Evolutionary conservation across 2,113 vertebrate genomes (phyloP), one percentile per base, ranked within the genome.

Genomic region (Catharus bicknelli): DNA sequence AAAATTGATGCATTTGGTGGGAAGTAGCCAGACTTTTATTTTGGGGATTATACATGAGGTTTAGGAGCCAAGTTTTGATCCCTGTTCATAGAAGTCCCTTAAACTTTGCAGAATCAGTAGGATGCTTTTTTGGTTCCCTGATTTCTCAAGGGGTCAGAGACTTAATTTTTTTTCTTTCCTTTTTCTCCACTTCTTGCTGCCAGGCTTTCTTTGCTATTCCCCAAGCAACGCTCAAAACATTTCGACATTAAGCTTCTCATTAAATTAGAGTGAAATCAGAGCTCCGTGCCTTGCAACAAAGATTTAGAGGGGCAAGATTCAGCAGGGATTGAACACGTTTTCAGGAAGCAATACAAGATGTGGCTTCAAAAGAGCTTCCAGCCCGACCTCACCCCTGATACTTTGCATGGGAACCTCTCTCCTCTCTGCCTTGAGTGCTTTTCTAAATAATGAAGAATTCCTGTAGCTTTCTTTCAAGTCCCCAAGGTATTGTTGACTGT

Each of bases 131-230:
- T 83, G 64, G n/a, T 74, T 90, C 63, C 40, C 29, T 76, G 78
- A 54, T 90, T 93, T 85, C 48, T 92, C 55, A 63, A 45, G 84
- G 42, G n/a, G 29, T 83, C 67, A 83, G 48, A 62, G 32, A 32
- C 26, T 73, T 47, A 7, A 26, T 34, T 66, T 84, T 86, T 51
- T 85, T 86, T 21, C 25, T 84, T 64, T 38, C 9, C 7, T 63
- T 82, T 86, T 76, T 53, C 74, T 85, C n/a, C 55, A 1, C 63
- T 91, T 72, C 38, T 89, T 84, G 23, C 70, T 91, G 79, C 32
- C 72, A 93, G 85, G 47, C 66, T 94, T 93, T 64, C 40, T 83
- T 78, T 91, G 61, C 53, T 90, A n/a, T 80, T 87, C 45, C 69
- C 91, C n/a, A 57, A 82, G 66, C 34, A 88, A 50, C 12, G 5